Conservation (phyloP, 1,140 invertebrate genomes). For the Caenorhabditis inopinata region DNA sequence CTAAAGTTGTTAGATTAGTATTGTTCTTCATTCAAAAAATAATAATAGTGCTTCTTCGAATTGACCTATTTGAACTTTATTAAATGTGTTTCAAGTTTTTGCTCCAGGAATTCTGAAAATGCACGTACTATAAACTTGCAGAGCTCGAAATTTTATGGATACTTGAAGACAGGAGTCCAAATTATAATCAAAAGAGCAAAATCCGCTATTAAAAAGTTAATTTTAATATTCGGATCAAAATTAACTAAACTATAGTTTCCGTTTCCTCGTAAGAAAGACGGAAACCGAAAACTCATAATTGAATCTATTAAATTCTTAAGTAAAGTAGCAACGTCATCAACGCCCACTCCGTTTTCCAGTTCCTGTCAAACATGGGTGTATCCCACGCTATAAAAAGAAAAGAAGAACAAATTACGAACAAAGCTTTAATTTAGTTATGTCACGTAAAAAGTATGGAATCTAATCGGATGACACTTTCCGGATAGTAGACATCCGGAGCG, state of each 20-base stretch:
- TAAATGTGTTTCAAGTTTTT: too few species aligned
- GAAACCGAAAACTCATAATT: not conserved
- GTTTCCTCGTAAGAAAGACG: not conserved
- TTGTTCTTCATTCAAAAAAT: too few species aligned
- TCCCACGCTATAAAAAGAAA: too few species aligned
- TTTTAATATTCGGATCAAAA: too few species aligned
- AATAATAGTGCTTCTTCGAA: too few species aligned
- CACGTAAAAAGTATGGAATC: not conserved
- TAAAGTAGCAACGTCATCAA: not conserved
- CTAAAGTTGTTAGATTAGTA: too few species aligned
- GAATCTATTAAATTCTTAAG: not conserved
- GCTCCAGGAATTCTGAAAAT: not conserved
- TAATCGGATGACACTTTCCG: conserved; percentile 11
- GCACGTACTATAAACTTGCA: not conserved
- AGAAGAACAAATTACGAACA: not conserved
- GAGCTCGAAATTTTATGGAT: not conserved
- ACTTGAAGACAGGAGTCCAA: too few species aligned
- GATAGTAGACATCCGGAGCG: not conserved
- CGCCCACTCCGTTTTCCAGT: not conserved
- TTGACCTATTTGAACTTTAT: too few species aligned
- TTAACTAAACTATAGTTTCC: not conserved
- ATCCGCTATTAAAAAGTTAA: too few species aligned
- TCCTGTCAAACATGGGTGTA: not conserved
- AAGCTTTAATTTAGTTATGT: not conserved
- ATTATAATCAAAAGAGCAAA: too few species aligned